phyloP scores from a whole-genome alignment of 2,888 invertebrate species.

The Cremastobaeus sp. region DNA sequence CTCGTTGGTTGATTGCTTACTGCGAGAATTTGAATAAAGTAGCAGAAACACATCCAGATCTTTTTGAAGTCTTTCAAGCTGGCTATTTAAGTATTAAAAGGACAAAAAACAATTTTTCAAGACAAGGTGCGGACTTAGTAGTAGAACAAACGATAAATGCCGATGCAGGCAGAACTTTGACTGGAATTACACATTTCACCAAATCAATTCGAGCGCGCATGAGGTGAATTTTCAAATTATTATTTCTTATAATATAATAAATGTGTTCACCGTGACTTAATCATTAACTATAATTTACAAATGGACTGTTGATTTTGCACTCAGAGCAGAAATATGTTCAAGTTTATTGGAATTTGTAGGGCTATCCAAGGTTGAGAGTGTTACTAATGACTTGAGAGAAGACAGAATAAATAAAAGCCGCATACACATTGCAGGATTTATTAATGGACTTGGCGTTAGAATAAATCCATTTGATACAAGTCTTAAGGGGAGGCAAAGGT shows the following conservation, averaged over 20 bases:
- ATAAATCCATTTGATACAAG: conserved; percentile 59
- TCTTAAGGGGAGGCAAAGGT: no score
- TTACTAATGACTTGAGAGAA: conserved; percentile 10
- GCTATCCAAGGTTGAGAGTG: not conserved
- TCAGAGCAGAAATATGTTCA: not conserved
- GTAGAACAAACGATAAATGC: conserved; percentile 62
- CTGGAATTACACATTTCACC: conserved; percentile 20
- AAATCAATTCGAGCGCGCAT: no score
- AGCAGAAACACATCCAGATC: conserved; percentile 48
- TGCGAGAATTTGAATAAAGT: conserved; percentile 40
- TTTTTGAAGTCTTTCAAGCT: conserved; percentile 29
- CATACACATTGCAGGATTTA: conserved; percentile 3
- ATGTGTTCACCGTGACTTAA: not conserved
- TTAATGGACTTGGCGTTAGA: not conserved
- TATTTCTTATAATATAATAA: not conserved
- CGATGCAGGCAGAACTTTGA: conserved; percentile 56
- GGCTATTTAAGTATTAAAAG: conserved; percentile 57
- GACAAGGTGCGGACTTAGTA: conserved; percentile 57
- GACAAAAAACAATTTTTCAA: conserved; percentile 56
- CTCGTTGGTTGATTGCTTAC: conserved; percentile 47
- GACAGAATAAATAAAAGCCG: conserved; percentile 1
- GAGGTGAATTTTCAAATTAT: conserved; percentile 7
- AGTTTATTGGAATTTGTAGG: not conserved
- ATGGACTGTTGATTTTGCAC: conserved; percentile 6
- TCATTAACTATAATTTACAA: not conserved